Base-by-base conservation (phyloP, 2,113 vertebrate genomes). In the Ciconia maguari region DNA sequence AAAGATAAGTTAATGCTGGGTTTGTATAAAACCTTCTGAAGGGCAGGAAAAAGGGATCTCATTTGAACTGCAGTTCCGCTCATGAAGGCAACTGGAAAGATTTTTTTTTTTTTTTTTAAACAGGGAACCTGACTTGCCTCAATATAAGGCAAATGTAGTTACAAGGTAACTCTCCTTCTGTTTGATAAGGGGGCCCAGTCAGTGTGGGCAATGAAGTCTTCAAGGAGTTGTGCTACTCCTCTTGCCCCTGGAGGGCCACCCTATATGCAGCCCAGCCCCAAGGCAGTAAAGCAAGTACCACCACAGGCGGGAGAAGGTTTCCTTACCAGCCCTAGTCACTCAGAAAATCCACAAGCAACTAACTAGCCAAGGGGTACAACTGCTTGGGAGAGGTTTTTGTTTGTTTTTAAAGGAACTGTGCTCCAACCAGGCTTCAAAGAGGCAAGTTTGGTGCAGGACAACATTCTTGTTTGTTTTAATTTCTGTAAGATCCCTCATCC, bases 171-270 rank as follows among this genome's bases (percentile, higher is more conserved):
- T 57, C 42, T 42, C 32, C 8, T 15, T 49, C 24, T n/a, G 11
- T 29, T 38, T 64, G 14, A 17, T 30, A 55, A 29, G 18, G 22
- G 41, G 22, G 13, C 11, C 9, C 2, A 5, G 19, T 6, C 10
- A 5, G 30, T 0, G 0, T 8, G 29, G 58, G 46, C 26, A 78
- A 41, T 0, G 0, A 68, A 83, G 64, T n/a, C 60, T 32, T 44
- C 29, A 75, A 57, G 46, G 46, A 72, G 65, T 3, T 42, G 42
- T 48, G 34, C 32, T 76, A 16, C 26, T 82, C 21, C 25, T 78
- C 65, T 32, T 34, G 18, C 4, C 32, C 38, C 32, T 77, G 48
- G 36, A 58, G 17, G 16, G 22, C 5, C 24, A 71, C 14, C 19
- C 57, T 14, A 11, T 7, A 27, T 24, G 16, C 30, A 70, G 16